Evolutionary conservation across 2,888 invertebrate genomes (phyloP).

Genomic region (Eupithecia abbreviata): DNA sequence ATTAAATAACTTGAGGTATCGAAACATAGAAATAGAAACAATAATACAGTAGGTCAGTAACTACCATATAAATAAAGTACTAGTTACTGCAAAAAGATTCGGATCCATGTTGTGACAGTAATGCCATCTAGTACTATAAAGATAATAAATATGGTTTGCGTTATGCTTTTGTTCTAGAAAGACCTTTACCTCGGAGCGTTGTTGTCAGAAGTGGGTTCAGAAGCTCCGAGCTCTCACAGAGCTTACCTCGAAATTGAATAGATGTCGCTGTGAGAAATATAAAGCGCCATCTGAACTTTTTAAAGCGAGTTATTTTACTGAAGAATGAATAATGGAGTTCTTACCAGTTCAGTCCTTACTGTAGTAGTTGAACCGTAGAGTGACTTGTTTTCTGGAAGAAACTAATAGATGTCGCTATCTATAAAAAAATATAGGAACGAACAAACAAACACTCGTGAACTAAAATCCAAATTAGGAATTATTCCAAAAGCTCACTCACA

Average conservation of each 20-base stretch:
- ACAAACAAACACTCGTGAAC: neutral
- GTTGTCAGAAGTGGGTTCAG: neutral
- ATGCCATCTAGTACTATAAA: neutral
- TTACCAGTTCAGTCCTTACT: neutral
- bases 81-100: neutral
- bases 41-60: neutral
- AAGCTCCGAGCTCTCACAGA: neutral
- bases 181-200: neutral
- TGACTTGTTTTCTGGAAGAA: neutral
- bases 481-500: no score
- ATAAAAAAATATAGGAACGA: neutral
- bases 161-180: neutral
- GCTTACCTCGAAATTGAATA: neutral
- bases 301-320: neutral
- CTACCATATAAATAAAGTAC: neutral
- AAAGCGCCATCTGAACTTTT: conserved; percentile 25
- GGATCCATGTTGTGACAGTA: neutral
- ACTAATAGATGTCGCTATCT: neutral
- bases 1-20: no score
- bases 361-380: neutral
- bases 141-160: neutral
- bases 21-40: no score
- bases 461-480: no score
- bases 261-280: conserved; percentile 22
- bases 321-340: neutral